Percentiles rank a stretch among this genome's conserved stretches.
Conservation (phyloP, 2,888 invertebrate genomes). For the Hydropsyche betteni region DNA sequence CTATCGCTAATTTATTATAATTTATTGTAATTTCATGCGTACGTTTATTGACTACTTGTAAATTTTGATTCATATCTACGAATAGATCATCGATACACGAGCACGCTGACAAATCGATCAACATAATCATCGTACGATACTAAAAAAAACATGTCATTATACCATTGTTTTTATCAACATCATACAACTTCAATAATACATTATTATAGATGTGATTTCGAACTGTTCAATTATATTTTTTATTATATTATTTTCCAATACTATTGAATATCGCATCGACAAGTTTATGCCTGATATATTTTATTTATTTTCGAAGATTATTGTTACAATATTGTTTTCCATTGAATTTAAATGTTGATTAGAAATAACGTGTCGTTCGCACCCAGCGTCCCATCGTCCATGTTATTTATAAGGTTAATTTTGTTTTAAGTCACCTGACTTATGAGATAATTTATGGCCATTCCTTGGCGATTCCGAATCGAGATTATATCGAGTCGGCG, state of each 20-base stretch:
- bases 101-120: too few species aligned
- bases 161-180: background rate
- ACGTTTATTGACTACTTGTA: too few species aligned
- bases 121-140: background rate
- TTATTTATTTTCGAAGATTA: too few species aligned
- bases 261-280: too few species aligned
- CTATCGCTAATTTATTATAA: too few species aligned
- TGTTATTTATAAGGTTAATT: slow-evolving; percentile 52
- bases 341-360: too few species aligned
- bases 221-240: background rate
- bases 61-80: too few species aligned
- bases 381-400: slow-evolving; percentile 39
- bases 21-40: too few species aligned
- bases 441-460: slow-evolving; percentile 52
- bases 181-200: background rate
- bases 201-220: background rate
- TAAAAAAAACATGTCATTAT: slow-evolving; percentile 1
- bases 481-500: slow-evolving; percentile 46
- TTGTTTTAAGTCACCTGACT: slow-evolving; percentile 52
- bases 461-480: slow-evolving; percentile 49
- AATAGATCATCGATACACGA: too few species aligned
- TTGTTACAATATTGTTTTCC: too few species aligned
- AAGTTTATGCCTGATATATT: too few species aligned
- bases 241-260: too few species aligned
- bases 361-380: slow-evolving; percentile 22